Percentiles rank a stretch among this genome's conserved stretches.
Evolutionary conservation across 2,888 invertebrate genomes (phyloP).

Genomic region (Myopa tessellatipennis): DNA sequence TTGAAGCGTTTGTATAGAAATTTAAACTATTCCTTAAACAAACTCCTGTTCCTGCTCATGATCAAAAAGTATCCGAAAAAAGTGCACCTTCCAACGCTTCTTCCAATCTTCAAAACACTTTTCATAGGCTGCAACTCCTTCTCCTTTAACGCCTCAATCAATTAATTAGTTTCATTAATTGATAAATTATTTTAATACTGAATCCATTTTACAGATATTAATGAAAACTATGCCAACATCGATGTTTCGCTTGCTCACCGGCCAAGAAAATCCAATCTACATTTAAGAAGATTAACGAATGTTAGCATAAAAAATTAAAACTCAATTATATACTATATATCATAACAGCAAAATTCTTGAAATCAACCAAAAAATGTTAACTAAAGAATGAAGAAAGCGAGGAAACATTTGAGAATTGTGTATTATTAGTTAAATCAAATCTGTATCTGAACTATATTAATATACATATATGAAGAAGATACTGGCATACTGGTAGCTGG

Average conservation of each 20-base stretch:
- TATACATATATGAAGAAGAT: slow-evolving; percentile 9
- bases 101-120: no score
- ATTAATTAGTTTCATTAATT: background rate
- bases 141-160: no score
- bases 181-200: background rate
- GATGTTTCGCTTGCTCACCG: slow-evolving; percentile 98
- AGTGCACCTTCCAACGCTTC: no score
- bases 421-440: background rate
- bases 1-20: background rate
- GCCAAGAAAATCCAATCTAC: slow-evolving; percentile 99
- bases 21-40: no score
- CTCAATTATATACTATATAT: background rate
- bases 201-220: slow-evolving; percentile 80
- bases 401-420: slow-evolving; percentile 16
- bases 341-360: background rate
- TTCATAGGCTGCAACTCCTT: no score
- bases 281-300: slow-evolving; percentile 74
- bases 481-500: slow-evolving; percentile 29
- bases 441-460: background rate
- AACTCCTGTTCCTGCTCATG: no score
- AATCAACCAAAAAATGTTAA: slow-evolving; percentile 9
- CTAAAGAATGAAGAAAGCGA: slow-evolving; percentile 7
- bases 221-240: slow-evolving; percentile 99
- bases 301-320: background rate
- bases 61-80: no score